phyloP scores from a whole-genome alignment of 2,113 vertebrate genomes.

The Archilochus colubris region DNA sequence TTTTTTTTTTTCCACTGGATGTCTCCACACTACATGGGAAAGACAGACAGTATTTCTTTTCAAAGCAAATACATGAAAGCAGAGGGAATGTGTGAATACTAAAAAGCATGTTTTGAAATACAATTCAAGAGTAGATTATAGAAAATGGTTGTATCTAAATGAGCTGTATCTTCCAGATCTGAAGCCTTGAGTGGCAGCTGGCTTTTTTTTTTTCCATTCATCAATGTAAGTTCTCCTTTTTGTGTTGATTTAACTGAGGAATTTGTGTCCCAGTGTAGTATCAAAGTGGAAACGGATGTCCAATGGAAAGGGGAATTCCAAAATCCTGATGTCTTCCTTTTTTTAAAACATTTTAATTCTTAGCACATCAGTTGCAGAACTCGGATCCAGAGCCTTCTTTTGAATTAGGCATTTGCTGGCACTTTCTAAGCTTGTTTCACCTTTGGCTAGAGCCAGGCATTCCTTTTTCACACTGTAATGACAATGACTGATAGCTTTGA shows the following conservation, averaged over 20 bases:
- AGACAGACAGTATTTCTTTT: not conserved
- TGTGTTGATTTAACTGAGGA: not conserved
- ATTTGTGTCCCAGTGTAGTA: not conserved
- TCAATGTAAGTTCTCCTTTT: not conserved
- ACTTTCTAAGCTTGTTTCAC: not conserved
- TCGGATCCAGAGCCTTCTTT: not conserved
- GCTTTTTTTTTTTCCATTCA: not conserved
- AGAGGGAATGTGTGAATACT: not conserved
- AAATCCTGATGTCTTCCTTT: not conserved
- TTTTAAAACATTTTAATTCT: not conserved
- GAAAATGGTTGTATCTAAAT: not conserved
- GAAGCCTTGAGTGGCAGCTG: not conserved
- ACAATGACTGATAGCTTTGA: not conserved
- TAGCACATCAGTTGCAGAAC: not conserved
- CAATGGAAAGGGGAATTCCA: not conserved
- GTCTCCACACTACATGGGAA: conserved; percentile 68
- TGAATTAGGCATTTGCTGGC: not conserved
- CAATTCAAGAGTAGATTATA: not conserved
- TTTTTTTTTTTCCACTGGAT: conserved; percentile 47
- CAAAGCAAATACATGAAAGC: not conserved
- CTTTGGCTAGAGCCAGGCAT: not conserved
- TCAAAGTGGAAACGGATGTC: not conserved
- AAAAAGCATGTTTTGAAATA: not conserved
- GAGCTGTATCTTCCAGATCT: not conserved
- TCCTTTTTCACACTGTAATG: not conserved